Percentiles rank a stretch among this genome's conserved stretches.
phyloP scores from a whole-genome alignment of 2,888 invertebrate genomes.

The Dicyrtoma fusca region DNA sequence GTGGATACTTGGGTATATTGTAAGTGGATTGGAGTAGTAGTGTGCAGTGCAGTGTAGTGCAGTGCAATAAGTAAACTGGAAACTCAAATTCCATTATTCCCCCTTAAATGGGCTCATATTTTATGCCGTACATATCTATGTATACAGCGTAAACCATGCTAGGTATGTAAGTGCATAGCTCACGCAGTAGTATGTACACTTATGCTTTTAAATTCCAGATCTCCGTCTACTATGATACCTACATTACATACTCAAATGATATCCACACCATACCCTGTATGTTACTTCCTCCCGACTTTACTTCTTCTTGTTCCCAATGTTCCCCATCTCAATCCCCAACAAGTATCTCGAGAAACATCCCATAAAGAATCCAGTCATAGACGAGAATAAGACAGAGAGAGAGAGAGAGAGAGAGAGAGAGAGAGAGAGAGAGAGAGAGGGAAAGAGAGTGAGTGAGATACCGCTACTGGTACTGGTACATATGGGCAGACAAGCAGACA shows the following conservation, averaged over 20 bases:
- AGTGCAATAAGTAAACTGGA: conserved; percentile 8
- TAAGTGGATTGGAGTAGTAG: not conserved
- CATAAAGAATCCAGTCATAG: not conserved
- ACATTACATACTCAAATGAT: not conserved
- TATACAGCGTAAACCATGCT: no score
- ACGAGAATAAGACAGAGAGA: not conserved
- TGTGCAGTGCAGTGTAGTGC: no score
- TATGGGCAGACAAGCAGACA: no score
- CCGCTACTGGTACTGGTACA: no score
- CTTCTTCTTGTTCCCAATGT: no score
- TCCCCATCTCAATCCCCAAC: not conserved
- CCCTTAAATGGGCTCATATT: conserved; percentile 33
- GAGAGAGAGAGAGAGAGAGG: not conserved
- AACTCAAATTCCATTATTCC: conserved; percentile 41
- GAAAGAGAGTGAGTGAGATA: conserved; percentile 4
- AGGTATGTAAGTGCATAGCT: conserved; percentile 6
- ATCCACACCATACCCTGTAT: not conserved
- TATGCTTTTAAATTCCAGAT: not conserved
- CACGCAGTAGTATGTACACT: no score
- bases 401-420: not conserved
- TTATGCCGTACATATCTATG: conserved; percentile 9
- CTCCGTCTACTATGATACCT: not conserved
- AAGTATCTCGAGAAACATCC: not conserved
- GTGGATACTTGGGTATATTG: conserved; percentile 9
- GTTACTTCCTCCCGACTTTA: no score